phyloP scores from a whole-genome alignment of 2,888 invertebrate species.

The Catocala nupta region DNA sequence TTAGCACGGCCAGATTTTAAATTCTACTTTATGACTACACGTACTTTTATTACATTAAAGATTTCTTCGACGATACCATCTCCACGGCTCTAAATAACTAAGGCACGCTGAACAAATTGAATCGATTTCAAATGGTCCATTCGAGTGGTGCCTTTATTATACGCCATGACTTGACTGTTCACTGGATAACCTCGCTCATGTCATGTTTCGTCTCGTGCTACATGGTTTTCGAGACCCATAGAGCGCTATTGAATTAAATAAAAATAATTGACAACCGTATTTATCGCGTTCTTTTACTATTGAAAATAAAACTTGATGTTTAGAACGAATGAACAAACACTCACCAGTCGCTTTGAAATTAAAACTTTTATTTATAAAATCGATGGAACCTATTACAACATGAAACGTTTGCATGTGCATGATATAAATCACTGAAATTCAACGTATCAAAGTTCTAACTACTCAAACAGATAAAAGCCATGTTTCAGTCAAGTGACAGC shows the following conservation, averaged over 20 bases:
- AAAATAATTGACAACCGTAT: constrained; percentile 5
- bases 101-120: constrained; percentile 64
- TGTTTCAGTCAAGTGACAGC: constrained; percentile 60
- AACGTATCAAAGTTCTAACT: constrained; percentile 29
- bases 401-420: constrained; percentile 38
- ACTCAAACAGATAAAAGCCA: constrained; percentile 52
- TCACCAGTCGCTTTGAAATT: background rate
- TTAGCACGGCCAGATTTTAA: constrained; percentile 45
- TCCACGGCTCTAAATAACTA: constrained; percentile 51
- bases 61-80: constrained; percentile 37
- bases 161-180: constrained; percentile 67
- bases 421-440: constrained; percentile 43
- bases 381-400: constrained; percentile 24
- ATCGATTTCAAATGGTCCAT: constrained; percentile 60
- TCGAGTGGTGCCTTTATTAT: constrained; percentile 65
- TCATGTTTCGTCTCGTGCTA: constrained; percentile 51
- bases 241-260: constrained; percentile 24
- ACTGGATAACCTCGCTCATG: constrained; percentile 47
- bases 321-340: background rate
- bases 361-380: constrained; percentile 8
- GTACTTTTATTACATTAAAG: constrained; percentile 25
- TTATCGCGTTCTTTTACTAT: constrained; percentile 1
- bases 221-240: constrained; percentile 37
- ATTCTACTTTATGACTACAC: constrained; percentile 14
- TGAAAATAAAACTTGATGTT: background rate